Base-by-base conservation (phyloP, 1,140 invertebrate species). In the Atopsyche davidsoni region DNA sequence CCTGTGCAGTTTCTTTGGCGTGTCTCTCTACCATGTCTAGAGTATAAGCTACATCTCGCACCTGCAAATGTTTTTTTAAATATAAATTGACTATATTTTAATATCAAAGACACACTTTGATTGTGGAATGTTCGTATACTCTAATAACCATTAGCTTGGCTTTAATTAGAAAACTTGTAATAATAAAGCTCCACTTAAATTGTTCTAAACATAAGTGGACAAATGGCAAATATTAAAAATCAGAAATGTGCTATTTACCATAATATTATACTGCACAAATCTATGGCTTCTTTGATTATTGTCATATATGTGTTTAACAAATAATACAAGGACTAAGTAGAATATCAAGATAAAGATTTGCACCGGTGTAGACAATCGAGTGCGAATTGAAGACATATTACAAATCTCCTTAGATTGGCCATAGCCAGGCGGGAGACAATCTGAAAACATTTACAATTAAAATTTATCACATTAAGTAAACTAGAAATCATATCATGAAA, bases 21-120 rank as follows among this genome's bases (percentile, higher is more conserved):
- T 67, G 66, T 51, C 62, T 68, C 49, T 75, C 71, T 11, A 77
- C 66, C 36, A 64, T 59, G 16, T 67, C 64, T 57, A 78, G 56
- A 31, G 73, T 71, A 9, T 67, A 63, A 7, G 69, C 67, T 50
- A 77, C 66, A 62, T 76, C 71, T 52, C 64, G 69, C 56, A 76
- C 66, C 76, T 78, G 44, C n/a, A n/a, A n/a, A n/a, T n/a, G n/a
- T n/a, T n/a, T n/a, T n/a, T n/a, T n/a, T n/a, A 66, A 66, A 56
- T 42, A 45, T 38, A 39, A 52, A 38, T n/a, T 16, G 45, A 10
- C 32, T 35, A 25, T 10, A 40, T n/a, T 39, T 36, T 48, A 25
- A 4, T 41, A 6, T 21, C 9, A 21, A 45, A n/a, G n/a, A n/a
- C n/a, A n/a, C n/a, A n/a, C n/a, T n/a, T n/a, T n/a, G n/a, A 28